Evolutionary conservation across 2,888 invertebrate species (phyloP).

Genomic region (Synanthedon myopaeformis): DNA sequence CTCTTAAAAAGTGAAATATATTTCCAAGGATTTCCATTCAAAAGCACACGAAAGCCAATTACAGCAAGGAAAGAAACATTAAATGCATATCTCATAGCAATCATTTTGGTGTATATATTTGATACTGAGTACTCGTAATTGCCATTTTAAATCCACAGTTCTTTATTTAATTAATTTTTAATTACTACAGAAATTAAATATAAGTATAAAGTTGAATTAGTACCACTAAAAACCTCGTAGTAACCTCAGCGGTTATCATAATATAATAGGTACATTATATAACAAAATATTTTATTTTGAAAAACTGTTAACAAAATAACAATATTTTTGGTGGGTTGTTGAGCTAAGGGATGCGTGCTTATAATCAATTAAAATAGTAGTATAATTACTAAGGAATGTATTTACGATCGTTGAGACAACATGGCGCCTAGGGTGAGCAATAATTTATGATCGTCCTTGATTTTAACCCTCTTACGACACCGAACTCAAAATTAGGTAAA

Average conservation of each 20-base stretch:
- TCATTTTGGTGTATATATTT: too few relatives aligned
- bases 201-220: too few relatives aligned
- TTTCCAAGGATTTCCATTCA: conserved; percentile 17
- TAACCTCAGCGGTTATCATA: too few relatives aligned
- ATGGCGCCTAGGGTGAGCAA: conserved; percentile 41
- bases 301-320: too few relatives aligned
- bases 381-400: conserved; percentile 63
- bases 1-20: conserved; percentile 6
- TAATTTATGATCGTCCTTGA: conserved; percentile 58
- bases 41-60: conserved; percentile 19
- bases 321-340: too few relatives aligned
- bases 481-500: conserved; percentile 19
- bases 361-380: conserved; percentile 45
- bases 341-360: conserved; percentile 34
- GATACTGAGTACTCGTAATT: too few relatives aligned
- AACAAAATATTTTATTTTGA: too few relatives aligned
- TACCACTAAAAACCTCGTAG: too few relatives aligned
- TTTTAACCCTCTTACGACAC: conserved; percentile 41
- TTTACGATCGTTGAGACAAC: conserved; percentile 60
- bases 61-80: conserved; percentile 13
- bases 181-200: too few relatives aligned
- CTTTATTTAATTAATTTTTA: too few relatives aligned
- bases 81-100: conserved; percentile 14
- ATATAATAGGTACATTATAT: too few relatives aligned
- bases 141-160: too few relatives aligned